These are phyloP conservation scores for Halcyon badia DNA, from an alignment of 2,797 vertebrate genomes.

Conservation along the genomic window DNA sequence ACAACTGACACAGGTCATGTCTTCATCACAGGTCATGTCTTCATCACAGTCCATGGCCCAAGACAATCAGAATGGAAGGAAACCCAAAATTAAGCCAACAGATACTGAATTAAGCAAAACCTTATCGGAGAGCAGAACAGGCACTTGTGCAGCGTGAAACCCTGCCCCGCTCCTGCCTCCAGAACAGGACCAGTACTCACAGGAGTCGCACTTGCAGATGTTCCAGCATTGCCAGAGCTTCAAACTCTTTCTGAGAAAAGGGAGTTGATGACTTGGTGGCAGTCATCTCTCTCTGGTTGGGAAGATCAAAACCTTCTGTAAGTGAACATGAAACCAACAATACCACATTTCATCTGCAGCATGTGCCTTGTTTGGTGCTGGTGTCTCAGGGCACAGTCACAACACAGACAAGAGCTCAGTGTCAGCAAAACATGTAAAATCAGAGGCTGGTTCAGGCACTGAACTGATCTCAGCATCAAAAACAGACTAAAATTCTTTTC, in stretches of 20 bases:
- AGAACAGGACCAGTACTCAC: conserved; percentile 77
- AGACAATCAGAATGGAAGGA: background rate
- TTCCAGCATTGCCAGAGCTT: conserved; percentile 77
- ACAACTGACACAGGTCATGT: background rate
- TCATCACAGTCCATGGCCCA: background rate
- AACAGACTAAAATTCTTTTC: background rate
- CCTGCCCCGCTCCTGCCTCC: background rate
- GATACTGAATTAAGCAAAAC: background rate
- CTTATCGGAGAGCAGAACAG: background rate
- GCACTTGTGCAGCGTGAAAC: background rate
- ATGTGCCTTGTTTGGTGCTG: background rate
- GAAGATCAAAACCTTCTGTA: conserved; percentile 11
- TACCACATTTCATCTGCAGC: background rate
- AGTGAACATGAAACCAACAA: background rate
- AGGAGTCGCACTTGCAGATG: conserved; percentile 83
- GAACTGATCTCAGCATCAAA: background rate
- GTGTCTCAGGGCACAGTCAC: background rate
- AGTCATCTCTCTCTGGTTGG: conserved; percentile 61
- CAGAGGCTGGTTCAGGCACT: background rate
- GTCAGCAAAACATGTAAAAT: background rate
- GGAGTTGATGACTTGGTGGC: conserved; percentile 57
- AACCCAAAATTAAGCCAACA: background rate
- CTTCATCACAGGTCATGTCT: background rate
- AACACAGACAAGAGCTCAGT: background rate
- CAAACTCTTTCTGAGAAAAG: conserved; percentile 79